Base-by-base conservation (phyloP, 2,888 invertebrate genomes). In the Aleiodes leptofemur region DNA sequence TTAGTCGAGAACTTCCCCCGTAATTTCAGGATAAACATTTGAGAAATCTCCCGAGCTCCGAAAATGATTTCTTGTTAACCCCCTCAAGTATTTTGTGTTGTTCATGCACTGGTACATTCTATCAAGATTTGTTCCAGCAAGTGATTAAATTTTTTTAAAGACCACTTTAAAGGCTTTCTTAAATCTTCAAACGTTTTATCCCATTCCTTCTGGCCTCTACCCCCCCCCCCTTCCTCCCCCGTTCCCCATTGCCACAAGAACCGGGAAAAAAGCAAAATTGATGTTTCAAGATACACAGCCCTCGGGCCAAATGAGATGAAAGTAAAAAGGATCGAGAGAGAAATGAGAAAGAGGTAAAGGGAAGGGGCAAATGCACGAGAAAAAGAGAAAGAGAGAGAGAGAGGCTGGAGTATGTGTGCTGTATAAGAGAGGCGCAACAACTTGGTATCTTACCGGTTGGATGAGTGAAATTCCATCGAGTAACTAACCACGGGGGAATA, bases 401-500 rank as follows among this genome's bases (percentile, higher is more conserved):
- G 16, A 38, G 55, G n/a, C 34, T 31, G 31, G 51, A 53, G 69
- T 14, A 38, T 57, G 56, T 9, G 56, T 9, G 7, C 51, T 50
- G 51, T 23, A 13, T 29, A 55, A 34, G 16, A 31, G 34, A 53
- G 14, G 31, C 31, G 23, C 14, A 14, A 34, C 51, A 55, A 38
- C 38, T 23, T 64, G 53, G 14, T 61, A 72, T 64, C 29, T 64
- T 64, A 72, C 64, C 43, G 66, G 55, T 73, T 55, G 31, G 66
- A 55, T 56, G 53, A 73, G 73, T 68, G 38, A 68, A 68, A 66
- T 73, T 56, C 50, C 55, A 29, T 61, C 23, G 56, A 8, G 66
- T 55, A 66, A 73, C 55, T 73, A 73, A 73, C 66, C 53, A 56
- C 73, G 66, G 38, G 48, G 16, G 48, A 66, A 66, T 73, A 73